Percentiles rank a stretch among this genome's conserved stretches.
phyloP scores from a whole-genome alignment of 35 echinoderm and acorn worm genomes.

The Anneissia japonica region DNA sequence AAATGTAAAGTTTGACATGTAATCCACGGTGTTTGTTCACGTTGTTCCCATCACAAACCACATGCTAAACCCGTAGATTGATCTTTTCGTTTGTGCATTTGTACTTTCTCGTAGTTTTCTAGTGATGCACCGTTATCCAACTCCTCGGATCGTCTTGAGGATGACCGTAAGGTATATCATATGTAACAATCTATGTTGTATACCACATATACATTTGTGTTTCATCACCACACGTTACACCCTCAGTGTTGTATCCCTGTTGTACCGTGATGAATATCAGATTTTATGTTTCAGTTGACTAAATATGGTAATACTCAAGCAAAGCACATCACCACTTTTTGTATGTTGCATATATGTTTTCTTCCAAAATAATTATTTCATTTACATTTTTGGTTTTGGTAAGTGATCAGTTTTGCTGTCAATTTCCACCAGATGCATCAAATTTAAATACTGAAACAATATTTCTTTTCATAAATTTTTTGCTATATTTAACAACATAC shows the following conservation, averaged over 20 bases:
- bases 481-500: too few relatives aligned
- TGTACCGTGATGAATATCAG: neutral
- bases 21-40: neutral
- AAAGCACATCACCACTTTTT: too few relatives aligned
- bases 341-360: too few relatives aligned
- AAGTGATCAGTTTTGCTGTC: neutral
- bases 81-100: neutral
- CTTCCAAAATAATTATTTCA: too few relatives aligned
- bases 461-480: too few relatives aligned
- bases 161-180: neutral
- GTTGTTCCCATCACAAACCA: neutral
- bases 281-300: neutral
- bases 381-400: neutral
- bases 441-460: too few relatives aligned
- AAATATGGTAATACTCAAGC: too few relatives aligned
- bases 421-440: neutral
- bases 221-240: too few relatives aligned
- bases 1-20: neutral
- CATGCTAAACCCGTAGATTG: neutral
- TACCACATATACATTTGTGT: neutral
- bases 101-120: neutral
- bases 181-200: neutral
- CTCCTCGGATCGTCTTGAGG: neutral
- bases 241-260: neutral
- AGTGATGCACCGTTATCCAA: neutral